These are phyloP conservation scores for Laterallus jamaicensis DNA, from an alignment of 2,113 vertebrate genomes.

Conservation along the genomic window DNA sequence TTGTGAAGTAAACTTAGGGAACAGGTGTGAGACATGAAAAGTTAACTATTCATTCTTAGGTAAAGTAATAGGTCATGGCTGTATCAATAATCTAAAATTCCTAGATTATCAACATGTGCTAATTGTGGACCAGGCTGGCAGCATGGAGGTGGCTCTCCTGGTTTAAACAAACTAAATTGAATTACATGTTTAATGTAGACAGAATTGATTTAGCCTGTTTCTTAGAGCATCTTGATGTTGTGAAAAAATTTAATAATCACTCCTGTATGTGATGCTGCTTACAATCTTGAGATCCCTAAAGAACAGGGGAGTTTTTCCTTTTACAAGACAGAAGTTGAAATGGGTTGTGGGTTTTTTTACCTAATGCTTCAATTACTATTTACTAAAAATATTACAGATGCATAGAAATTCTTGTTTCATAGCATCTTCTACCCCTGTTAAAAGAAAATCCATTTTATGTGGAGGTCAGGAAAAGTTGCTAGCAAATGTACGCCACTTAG, in stretches of 20 bases:
- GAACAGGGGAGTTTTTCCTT: background rate
- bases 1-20: background rate
- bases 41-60: background rate
- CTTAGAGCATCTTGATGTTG: background rate
- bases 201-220: background rate
- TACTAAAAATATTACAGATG: background rate
- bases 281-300: background rate
- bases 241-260: background rate
- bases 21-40: background rate
- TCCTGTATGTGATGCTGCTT: background rate
- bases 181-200: background rate
- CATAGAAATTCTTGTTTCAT: background rate
- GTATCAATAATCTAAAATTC: background rate
- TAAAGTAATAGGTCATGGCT: background rate
- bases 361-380: background rate
- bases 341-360: background rate
- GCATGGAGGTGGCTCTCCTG: background rate
- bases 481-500: background rate
- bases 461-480: background rate
- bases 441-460: background rate
- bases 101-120: background rate
- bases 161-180: background rate
- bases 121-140: background rate
- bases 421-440: background rate
- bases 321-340: background rate